Evolutionary conservation across 1,140 invertebrate genomes (phyloP).

Genomic region (Platyura marginata): DNA sequence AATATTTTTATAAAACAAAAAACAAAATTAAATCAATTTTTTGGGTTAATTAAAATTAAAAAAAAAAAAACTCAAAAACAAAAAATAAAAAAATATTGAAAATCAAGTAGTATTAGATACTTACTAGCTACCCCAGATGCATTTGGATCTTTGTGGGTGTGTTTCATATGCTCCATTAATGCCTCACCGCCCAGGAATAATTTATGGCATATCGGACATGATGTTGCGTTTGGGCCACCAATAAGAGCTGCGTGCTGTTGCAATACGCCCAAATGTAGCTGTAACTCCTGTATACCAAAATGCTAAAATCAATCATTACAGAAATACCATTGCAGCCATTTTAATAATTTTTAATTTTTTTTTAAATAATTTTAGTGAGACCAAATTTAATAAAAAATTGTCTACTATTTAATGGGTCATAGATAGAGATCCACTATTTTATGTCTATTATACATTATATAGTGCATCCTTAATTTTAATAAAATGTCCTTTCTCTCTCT

Average conservation of each 20-base stretch:
- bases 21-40: constrained; percentile 2
- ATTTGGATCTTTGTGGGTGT: constrained; percentile 82
- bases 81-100: not conserved
- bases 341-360: not conserved
- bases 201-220: constrained; percentile 83
- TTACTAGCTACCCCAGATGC: constrained; percentile 77
- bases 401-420: too few relatives aligned
- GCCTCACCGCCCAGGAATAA: constrained; percentile 79
- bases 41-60: not conserved
- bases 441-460: too few relatives aligned
- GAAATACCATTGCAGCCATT: not conserved
- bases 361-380: not conserved
- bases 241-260: constrained; percentile 83
- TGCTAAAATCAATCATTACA: not conserved
- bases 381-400: too few relatives aligned
- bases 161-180: constrained; percentile 90
- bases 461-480: too few relatives aligned
- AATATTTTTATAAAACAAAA: not conserved
- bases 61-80: constrained; percentile 1
- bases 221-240: constrained; percentile 74
- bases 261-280: constrained; percentile 69
- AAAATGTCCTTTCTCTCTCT: not conserved
- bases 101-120: constrained; percentile 23
- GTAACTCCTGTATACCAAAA: constrained; percentile 41
- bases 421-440: too few relatives aligned